Evolutionary conservation across 2,888 invertebrate genomes (phyloP).

Genomic region (Biston stratarius): DNA sequence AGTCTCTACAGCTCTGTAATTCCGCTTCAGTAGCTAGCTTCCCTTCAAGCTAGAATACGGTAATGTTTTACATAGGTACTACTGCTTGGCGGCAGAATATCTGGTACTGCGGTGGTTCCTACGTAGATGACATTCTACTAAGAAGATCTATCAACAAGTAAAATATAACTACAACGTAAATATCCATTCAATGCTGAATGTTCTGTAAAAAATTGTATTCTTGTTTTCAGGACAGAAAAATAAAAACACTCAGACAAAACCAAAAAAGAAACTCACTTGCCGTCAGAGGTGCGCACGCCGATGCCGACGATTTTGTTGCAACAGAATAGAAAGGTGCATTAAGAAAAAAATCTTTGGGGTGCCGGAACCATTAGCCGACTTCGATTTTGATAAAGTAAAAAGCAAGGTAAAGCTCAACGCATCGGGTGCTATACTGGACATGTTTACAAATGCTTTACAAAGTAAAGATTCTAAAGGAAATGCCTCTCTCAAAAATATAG

Average conservation of each 20-base stretch:
- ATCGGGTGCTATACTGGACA: constrained; percentile 35
- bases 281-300: background rate
- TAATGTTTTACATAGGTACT: too few relatives aligned
- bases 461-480: constrained; percentile 44
- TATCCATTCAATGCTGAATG: too few relatives aligned
- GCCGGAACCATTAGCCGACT: constrained; percentile 39
- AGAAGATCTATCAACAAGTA: too few relatives aligned
- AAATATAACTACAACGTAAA: too few relatives aligned
- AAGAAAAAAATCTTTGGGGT: background rate
- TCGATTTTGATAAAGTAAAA: constrained; percentile 49
- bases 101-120: too few relatives aligned
- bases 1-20: too few relatives aligned
- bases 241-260: background rate
- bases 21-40: too few relatives aligned
- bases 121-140: too few relatives aligned
- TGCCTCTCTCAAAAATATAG: constrained; percentile 46
- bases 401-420: constrained; percentile 45
- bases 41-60: too few relatives aligned
- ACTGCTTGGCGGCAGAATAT: too few relatives aligned
- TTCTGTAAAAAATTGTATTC: too few relatives aligned
- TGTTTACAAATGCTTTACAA: constrained; percentile 50
- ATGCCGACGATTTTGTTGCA: background rate
- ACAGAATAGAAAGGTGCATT: background rate
- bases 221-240: background rate
- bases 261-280: background rate